Base-by-base conservation (phyloP, 2,797 vertebrate genomes). In the Megalops cyprinoides region DNA sequence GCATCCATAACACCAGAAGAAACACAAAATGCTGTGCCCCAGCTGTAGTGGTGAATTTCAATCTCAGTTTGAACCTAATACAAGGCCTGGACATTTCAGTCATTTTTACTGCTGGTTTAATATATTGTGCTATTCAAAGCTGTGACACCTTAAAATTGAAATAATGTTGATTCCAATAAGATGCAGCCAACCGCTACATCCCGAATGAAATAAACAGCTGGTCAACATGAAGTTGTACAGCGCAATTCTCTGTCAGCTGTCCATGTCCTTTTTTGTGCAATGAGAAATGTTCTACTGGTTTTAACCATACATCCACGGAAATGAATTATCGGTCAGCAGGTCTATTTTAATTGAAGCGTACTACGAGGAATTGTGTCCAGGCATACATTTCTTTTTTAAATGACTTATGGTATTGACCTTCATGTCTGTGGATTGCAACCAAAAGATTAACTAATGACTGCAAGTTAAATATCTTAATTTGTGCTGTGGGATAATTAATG, bases 361-460 rank as follows among this genome's bases (percentile, higher is more conserved):
- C 31, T n/a, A 31, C 15, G 58, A 51, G 28, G 28, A 77, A 58
- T 71, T 25, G 31, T 79, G 37, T 23, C 25, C 67, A 28, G 55
- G 75, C 51, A 28, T 20, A n/a, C 14, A 48, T 82, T 10, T 49
- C 34, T 42, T 28, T n/a, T 20, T 48, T 46, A 51, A 71, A 78
- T 77, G 14, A 82, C 34, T n/a, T 55, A 53, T 62, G 46, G 15
- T 18, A 48, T n/a, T 74, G 51, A 69, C 67, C 75, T 82, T 84
- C 42, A 51, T 76, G 46, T 60, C 56, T 69, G 58, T 76, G 51
- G 15, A 46, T 37, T 55, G 28, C 25, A 56, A 58, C 58, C 51
- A 58, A 58, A 37, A 71, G 51, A 75, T 76, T 20, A 60, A 60
- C 37, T 79, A 67, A 77, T 81, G 56, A 76, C 58, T 82, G 44